These are phyloP conservation scores for Corythaeola cristata DNA, from an alignment of 2,113 vertebrate genomes.

Conservation along the genomic window DNA sequence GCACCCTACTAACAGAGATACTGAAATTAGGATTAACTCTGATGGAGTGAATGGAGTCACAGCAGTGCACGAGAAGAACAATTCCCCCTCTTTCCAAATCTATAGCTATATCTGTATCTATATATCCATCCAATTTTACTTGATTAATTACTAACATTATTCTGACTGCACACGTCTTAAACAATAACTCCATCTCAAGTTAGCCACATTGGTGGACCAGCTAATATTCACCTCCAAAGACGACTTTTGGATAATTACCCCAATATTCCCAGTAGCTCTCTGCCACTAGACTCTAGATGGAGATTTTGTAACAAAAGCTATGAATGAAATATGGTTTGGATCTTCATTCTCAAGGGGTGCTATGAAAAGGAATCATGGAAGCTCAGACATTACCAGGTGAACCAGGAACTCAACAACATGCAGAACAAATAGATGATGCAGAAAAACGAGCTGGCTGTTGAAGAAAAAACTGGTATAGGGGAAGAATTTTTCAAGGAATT, in stretches of 20 bases:
- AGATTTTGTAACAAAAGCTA: background rate
- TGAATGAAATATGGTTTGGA: background rate
- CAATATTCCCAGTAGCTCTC: background rate
- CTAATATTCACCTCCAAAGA: background rate
- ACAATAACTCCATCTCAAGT: background rate
- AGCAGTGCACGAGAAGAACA: background rate
- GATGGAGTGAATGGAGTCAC: background rate
- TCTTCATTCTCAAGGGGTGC: background rate
- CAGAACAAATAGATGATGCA: constrained; percentile 4
- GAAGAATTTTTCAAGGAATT: constrained; percentile 7
- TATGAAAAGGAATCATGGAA: background rate
- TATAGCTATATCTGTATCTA: background rate
- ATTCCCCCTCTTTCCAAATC: background rate
- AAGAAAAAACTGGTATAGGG: background rate
- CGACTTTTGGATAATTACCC: background rate
- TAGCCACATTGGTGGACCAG: background rate
- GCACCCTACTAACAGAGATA: background rate
- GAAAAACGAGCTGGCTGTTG: constrained; percentile 7
- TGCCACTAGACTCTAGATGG: background rate
- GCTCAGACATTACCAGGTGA: background rate
- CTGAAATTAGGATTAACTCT: background rate
- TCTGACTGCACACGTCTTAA: background rate
- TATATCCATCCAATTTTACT: background rate
- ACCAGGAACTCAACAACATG: constrained; percentile 1
- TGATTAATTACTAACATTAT: background rate